Evolutionary conservation across 2,113 vertebrate species (phyloP).

Genomic region (Pongo abelii): DNA sequence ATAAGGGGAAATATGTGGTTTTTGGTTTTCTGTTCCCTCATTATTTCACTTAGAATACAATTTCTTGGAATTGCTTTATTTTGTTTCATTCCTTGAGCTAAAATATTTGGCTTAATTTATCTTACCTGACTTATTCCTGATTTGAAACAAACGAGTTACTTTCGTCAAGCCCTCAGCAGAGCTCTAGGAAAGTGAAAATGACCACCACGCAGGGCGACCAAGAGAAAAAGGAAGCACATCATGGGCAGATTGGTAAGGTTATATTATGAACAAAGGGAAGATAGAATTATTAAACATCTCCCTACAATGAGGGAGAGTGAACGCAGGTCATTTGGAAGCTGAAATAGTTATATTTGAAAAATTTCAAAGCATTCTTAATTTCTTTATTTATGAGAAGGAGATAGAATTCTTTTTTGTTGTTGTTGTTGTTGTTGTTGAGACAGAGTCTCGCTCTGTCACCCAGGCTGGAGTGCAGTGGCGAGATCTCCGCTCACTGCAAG

Average conservation of each 20-base stretch:
- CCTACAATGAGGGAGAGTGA: neutral
- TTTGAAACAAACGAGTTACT: neutral
- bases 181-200: neutral
- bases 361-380: neutral
- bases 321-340: neutral
- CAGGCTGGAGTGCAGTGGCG: too few relatives aligned
- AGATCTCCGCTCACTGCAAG: too few relatives aligned
- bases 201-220: neutral
- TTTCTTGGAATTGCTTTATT: neutral
- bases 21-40: too few relatives aligned
- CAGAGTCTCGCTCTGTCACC: accelerated
- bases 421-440: too few relatives aligned
- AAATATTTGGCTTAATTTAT: neutral
- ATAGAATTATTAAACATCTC: neutral
- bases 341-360: neutral
- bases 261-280: neutral
- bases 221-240: neutral
- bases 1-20: too few relatives aligned
- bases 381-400: neutral
- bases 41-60: neutral
- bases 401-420: neutral
- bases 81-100: neutral
- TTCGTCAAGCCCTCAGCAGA: neutral
- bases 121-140: neutral
- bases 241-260: neutral